Conservation (phyloP, 2,888 invertebrate species). For the Enoplolaimus lenunculus region DNA sequence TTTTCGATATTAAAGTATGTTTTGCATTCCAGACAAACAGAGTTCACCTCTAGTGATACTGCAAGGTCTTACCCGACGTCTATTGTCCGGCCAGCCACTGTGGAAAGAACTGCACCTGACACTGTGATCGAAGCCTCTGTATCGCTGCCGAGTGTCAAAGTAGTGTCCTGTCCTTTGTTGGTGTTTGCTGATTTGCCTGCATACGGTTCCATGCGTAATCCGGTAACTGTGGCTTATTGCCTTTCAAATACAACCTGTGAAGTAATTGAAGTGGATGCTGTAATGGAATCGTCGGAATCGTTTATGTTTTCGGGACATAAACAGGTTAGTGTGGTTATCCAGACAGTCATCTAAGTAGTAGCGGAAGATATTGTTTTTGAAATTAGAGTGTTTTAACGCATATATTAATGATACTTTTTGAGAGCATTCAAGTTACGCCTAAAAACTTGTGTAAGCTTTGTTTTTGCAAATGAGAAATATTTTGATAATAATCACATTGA, state of each 20-base stretch:
- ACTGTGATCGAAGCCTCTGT: neutral
- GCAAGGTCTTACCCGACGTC: too few relatives aligned
- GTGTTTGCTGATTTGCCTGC: conserved; percentile 4
- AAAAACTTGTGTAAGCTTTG: too few relatives aligned
- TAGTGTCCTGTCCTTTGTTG: conserved; percentile 18
- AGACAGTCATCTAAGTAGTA: too few relatives aligned
- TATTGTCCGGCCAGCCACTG: neutral
- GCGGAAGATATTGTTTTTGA: neutral
- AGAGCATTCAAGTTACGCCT: too few relatives aligned
- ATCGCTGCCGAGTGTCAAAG: neutral
- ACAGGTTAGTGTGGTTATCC: conserved; percentile 21
- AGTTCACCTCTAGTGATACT: too few relatives aligned
- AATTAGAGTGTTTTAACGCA: neutral
- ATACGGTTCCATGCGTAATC: conserved; percentile 11
- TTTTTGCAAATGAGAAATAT: neutral
- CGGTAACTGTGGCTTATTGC: conserved; percentile 2
- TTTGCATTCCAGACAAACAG: too few relatives aligned
- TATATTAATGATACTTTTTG: too few relatives aligned
- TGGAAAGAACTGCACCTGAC: neutral
- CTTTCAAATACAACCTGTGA: conserved; percentile 11
- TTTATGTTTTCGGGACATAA: conserved; percentile 24
- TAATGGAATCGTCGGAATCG: conserved; percentile 18
- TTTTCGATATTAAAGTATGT: neutral
- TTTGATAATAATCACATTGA: too few relatives aligned
- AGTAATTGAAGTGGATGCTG: conserved; percentile 13